Evolutionary conservation across 2,888 invertebrate genomes (phyloP).

Genomic region (Tillus elongatus): DNA sequence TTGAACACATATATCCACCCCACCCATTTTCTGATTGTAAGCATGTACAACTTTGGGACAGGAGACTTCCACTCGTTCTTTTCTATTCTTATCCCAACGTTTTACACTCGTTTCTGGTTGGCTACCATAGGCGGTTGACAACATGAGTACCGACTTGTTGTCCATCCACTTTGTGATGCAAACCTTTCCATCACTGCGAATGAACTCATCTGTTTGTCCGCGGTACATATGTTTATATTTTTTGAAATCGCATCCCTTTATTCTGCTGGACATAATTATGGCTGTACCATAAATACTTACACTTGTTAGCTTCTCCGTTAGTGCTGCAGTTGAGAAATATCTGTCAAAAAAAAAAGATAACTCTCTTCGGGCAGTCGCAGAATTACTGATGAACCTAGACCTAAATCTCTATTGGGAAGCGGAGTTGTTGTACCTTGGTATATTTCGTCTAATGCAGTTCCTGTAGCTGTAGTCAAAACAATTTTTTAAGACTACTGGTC

Average conservation of each 20-base stretch:
- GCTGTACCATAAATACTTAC: constrained; percentile 20
- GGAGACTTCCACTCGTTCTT: too few species aligned
- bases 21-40: constrained; percentile 26
- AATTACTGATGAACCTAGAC: constrained; percentile 19
- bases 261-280: constrained; percentile 16
- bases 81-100: too few species aligned
- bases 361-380: constrained; percentile 19
- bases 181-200: constrained; percentile 22
- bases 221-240: constrained; percentile 19
- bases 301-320: constrained; percentile 13
- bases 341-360: too few species aligned
- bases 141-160: constrained; percentile 21
- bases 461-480: too few species aligned
- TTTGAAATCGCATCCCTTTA: constrained; percentile 17
- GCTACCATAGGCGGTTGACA: too few species aligned
- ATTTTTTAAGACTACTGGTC: too few species aligned
- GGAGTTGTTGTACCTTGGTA: constrained; percentile 19
- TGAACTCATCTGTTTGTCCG: constrained; percentile 23
- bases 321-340: too few species aligned
- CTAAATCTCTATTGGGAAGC: constrained; percentile 16
- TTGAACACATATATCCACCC: too few species aligned
- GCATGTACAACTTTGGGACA: constrained; percentile 21
- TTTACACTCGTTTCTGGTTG: too few species aligned
- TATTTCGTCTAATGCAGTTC: too few species aligned
- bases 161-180: too few species aligned